Evolutionary conservation across 2,888 invertebrate species (phyloP).

Genomic region (Troides oblongomaculatus): DNA sequence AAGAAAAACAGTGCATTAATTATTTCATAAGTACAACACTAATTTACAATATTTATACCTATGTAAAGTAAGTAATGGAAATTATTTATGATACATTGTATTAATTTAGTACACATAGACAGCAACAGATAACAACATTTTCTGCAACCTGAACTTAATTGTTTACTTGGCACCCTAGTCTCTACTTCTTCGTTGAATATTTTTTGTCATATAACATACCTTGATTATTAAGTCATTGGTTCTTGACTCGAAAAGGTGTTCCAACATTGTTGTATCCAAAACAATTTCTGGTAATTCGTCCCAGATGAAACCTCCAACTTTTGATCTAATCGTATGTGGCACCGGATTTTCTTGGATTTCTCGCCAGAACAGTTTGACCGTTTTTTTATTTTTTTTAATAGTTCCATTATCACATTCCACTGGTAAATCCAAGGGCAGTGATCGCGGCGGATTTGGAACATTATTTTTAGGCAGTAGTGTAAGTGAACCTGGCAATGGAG

Average conservation of each 20-base stretch:
- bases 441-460: slow-evolving; percentile 64
- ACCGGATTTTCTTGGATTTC: slow-evolving; percentile 90
- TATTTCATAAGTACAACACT: background rate
- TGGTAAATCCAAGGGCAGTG: slow-evolving; percentile 55
- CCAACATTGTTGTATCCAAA: slow-evolving; percentile 95
- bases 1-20: slow-evolving; percentile 2
- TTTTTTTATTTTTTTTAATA: slow-evolving; percentile 94
- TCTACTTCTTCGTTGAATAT: background rate
- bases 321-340: slow-evolving; percentile 74
- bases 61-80: no score
- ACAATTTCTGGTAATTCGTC: slow-evolving; percentile 91
- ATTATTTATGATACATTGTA: no score
- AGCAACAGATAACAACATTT: no score
- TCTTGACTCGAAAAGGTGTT: slow-evolving; percentile 97
- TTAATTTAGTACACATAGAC: no score
- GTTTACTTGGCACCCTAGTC: background rate
- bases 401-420: slow-evolving; percentile 72
- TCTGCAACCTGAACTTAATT: background rate
- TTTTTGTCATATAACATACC: slow-evolving; percentile 53
- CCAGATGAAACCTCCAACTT: slow-evolving; percentile 90
- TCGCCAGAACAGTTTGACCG: slow-evolving; percentile 98
- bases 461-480: slow-evolving; percentile 63
- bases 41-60: no score
- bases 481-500: slow-evolving; percentile 75
- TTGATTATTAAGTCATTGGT: slow-evolving; percentile 97